Evolutionary conservation across 1,140 invertebrate genomes (phyloP), one percentile per base, ranked within the genome.

Genomic region (Trachymyrmex cornetzi): DNA sequence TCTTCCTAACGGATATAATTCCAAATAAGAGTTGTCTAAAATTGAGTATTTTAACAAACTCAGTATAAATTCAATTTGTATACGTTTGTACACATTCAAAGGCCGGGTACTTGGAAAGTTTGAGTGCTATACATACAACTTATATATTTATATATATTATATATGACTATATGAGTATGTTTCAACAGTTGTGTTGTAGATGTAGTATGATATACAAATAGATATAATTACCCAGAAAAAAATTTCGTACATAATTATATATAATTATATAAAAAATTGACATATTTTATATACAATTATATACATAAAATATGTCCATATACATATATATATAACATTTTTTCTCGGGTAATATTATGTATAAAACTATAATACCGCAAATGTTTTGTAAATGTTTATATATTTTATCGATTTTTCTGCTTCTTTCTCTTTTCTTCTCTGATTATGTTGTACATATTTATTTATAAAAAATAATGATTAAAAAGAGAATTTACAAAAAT

Each of bases 1-100:
- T 27, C 38, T 34, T 16, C 16, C 4, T 53, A 61, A 14, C 5
- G 16, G 1, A 19, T 72, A 57, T 12, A 72, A 27, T n/a, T 30
- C 30, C 0, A 5, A 48, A 14, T 71, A 67, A 24, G 19, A 69
- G 4, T 67, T 3, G 1, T 2, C 16, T 2, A 6, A 81, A 38
- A 71, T 81, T 44, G 48, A 69, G 14, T 71, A 67, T 66, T 30
- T 48, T 14, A 69, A n/a, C n/a, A n/a, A n/a, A 55, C n/a, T 55
- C 14, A 24, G 3, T 55, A 77, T 27, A 9, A 67, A 66, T 67
- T 67, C 30, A 2, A 77, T 30, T 74, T 3, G 30, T 34, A 22
- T 27, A 50, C 0, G 6, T 34, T 27, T 19, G 27, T 14, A 12
- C 55, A 74, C 9, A 3, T 27, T n/a, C 2, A 6, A 53, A 53